phyloP scores from a whole-genome alignment of 2,113 vertebrate species.

The Eulacestoma nigropectus region DNA sequence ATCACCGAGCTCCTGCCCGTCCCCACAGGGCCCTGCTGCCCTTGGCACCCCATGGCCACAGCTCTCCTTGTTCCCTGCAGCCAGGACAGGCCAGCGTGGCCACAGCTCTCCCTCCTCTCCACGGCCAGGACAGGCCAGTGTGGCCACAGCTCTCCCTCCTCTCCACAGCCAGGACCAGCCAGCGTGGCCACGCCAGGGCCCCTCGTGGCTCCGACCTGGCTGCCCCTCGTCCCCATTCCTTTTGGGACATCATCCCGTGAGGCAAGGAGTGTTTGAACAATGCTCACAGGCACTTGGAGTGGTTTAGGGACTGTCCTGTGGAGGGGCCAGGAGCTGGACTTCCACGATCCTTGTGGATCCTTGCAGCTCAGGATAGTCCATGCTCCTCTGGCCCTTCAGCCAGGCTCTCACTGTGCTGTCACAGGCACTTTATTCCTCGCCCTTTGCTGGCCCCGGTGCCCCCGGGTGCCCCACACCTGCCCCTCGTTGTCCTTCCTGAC shows the following conservation, averaged over 20 bases:
- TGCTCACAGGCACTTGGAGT: rapidly evolving
- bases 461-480: neutral
- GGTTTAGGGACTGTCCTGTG: neutral
- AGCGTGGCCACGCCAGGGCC: neutral
- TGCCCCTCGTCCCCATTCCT: neutral
- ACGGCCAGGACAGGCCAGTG: too few relatives aligned
- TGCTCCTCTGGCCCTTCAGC: rapidly evolving
- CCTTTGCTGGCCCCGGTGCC: too few relatives aligned
- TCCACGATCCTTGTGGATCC: rapidly evolving
- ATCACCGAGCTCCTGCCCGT: neutral
- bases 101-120: neutral
- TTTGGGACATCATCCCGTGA: neutral
- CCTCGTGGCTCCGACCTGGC: neutral
- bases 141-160: neutral
- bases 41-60: too few relatives aligned
- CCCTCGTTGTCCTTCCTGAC: neutral
- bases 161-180: neutral
- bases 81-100: too few relatives aligned
- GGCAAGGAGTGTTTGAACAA: neutral
- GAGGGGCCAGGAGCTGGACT: neutral
- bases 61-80: neutral
- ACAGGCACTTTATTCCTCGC: neutral
- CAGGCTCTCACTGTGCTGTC: rapidly evolving
- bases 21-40: neutral
- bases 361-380: neutral